phyloP scores from a whole-genome alignment of 30 jellyfish, hydroid and myxozoan species.

The Sanderia malayensis region DNA sequence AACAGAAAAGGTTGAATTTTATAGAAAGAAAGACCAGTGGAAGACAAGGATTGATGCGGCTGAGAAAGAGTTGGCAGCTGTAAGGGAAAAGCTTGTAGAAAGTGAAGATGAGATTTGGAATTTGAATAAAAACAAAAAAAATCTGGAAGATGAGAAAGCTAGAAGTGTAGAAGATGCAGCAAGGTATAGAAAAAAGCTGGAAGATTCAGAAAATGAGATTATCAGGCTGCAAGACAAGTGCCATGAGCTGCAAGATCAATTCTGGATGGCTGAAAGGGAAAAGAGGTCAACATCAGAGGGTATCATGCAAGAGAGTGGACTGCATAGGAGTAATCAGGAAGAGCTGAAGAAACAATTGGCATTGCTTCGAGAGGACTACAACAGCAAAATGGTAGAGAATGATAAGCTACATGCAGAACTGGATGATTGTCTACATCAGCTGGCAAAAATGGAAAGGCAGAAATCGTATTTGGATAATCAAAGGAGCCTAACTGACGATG shows the following conservation, averaged over 20 bases:
- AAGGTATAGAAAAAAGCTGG: constrained; percentile 26
- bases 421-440: constrained; percentile 1
- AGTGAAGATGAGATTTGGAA: constrained; percentile 52
- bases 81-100: constrained; percentile 16
- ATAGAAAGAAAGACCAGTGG: constrained; percentile 10
- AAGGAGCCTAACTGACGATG: constrained; percentile 18
- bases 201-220: constrained; percentile 22
- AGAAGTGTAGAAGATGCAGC: constrained; percentile 37
- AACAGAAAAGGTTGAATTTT: constrained; percentile 11
- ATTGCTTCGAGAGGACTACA: constrained; percentile 16
- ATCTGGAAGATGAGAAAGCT: constrained; percentile 23
- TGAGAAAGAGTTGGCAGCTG: constrained; percentile 24
- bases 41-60: constrained; percentile 29
- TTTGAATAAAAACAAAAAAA: constrained; percentile 18
- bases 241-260: constrained; percentile 23
- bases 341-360: constrained; percentile 22
- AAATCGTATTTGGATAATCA: constrained; percentile 11
- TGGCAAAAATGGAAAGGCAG: constrained; percentile 13
- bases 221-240: constrained; percentile 33
- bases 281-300: constrained; percentile 35
- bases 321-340: constrained; percentile 15
- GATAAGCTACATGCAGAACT: constrained; percentile 30
- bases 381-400: constrained; percentile 9
- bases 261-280: constrained; percentile 37
- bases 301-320: constrained; percentile 16